Evolutionary conservation across 2,113 vertebrate species (phyloP).

Genomic region (Albula goreensis): DNA sequence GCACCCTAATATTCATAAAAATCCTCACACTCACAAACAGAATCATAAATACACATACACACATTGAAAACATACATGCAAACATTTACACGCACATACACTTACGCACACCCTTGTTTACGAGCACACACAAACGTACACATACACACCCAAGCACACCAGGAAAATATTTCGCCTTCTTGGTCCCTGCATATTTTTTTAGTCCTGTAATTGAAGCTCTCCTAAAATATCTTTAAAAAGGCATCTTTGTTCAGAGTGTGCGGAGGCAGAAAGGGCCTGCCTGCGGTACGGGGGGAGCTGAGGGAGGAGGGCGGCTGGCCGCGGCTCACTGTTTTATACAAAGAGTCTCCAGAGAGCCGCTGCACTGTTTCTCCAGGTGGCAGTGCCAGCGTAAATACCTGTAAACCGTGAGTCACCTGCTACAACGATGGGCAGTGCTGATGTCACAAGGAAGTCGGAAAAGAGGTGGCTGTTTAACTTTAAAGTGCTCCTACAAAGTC

Average conservation of each 20-base stretch:
- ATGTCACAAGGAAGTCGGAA: background rate
- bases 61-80: constrained; percentile 28
- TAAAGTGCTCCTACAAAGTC: no score
- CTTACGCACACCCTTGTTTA: background rate
- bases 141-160: background rate
- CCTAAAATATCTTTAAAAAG: constrained; percentile 25
- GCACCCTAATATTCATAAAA: background rate
- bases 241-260: constrained; percentile 44
- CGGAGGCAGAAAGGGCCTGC: constrained; percentile 21
- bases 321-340: background rate
- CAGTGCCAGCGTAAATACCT: background rate
- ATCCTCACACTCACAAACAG: background rate
- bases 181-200: constrained; percentile 53
- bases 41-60: background rate
- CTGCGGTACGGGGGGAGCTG: background rate
- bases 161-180: background rate
- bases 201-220: constrained; percentile 44
- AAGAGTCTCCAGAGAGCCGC: background rate
- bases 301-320: background rate
- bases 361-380: background rate
- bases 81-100: constrained; percentile 12
- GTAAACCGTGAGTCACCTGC: no score
- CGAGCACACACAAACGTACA: background rate
- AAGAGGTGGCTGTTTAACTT: no score
- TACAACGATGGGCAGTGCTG: no score